Evolutionary conservation across 2,888 invertebrate genomes (phyloP), one percentile per base, ranked within the genome.

Genomic region (Zele albiditarsus): DNA sequence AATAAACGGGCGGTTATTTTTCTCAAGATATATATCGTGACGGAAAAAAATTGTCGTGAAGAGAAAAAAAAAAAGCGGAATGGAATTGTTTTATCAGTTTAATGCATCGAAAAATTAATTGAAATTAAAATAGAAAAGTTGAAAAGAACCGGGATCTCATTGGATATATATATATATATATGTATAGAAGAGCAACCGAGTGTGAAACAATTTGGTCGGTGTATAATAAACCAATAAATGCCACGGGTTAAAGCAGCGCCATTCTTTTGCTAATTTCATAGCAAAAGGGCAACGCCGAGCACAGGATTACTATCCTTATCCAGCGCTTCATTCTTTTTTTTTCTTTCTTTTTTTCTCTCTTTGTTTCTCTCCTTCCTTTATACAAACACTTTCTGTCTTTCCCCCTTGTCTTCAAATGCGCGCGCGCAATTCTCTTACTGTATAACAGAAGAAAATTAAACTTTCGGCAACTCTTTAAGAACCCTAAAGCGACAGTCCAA

Each of bases 401-500:
- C 10, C n/a, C n/a, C 25, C n/a, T 27, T 49, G 49, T n/a, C 27
- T 23, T 23, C 27, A 25, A 20, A 46, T 46, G 16, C 10, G 23
- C 25, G 16, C 42, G 67, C 42, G 16, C 16, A 23, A 42, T 25
- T 27, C 49, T 10, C 23, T 66, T 58, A 62, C 31, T 33, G 42
- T 60, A 70, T 79, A 80, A 74, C 74, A 53, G 63, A 53, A 77
- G 82, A 82, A 84, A 85, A 84, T 85, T 83, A 84, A 84, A 82
- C 82, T 84, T 84, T 83, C 81, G 83, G 81, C 82, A 83, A 82
- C 81, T 84, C 82, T 82, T 82, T 82, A 81, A 84, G 80, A 80
- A 80, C 79, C 79, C 81, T 79, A 82, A 84, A 82, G 82, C 81
- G 84, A 83, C 83, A 81, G 83, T 84, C 82, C 85, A 84, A 85